These are phyloP conservation scores for Epicauta chinensis DNA, from an alignment of 1,140 invertebrate species.

Conservation along the genomic window DNA sequence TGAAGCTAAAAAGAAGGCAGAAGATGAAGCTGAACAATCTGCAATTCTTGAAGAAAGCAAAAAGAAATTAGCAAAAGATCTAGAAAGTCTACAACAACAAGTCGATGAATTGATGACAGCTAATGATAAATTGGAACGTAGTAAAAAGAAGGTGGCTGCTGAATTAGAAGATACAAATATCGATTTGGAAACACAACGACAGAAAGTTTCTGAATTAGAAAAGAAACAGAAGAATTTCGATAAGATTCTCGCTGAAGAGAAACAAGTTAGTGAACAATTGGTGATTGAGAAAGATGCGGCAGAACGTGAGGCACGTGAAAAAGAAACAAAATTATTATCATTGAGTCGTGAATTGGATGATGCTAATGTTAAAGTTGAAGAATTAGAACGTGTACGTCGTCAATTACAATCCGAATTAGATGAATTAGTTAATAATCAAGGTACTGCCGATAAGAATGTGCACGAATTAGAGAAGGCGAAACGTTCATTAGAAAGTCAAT, in stretches of 20 bases:
- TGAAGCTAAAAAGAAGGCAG: conserved; percentile 88
- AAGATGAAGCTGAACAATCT: conserved; percentile 82
- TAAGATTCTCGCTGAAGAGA: conserved; percentile 89
- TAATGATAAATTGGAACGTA: conserved; percentile 93
- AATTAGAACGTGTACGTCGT: conserved; percentile 77
- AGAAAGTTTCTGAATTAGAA: conserved; percentile 85
- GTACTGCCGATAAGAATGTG: conserved; percentile 95
- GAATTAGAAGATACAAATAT: conserved; percentile 87
- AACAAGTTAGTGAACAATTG: conserved; percentile 79
- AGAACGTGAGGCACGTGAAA: conserved; percentile 93
- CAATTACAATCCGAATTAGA: conserved; percentile 89
- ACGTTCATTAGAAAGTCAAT: conserved; percentile 82
- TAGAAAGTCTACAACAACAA: conserved; percentile 78
- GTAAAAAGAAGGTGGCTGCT: conserved; percentile 94
- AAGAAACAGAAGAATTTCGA: conserved; percentile 99
- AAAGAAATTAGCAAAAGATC: conserved; percentile 84
- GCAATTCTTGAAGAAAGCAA: conserved; percentile 81
- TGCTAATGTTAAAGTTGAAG: conserved; percentile 81
- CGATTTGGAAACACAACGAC: conserved; percentile 84
- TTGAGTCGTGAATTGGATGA: conserved; percentile 88
- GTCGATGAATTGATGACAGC: conserved; percentile 84
- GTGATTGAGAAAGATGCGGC: conserved; percentile 81
- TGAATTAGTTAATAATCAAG: conserved; percentile 90
- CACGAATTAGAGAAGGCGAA: conserved; percentile 97
- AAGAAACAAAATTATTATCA: conserved; percentile 90